Conservation (phyloP, 2,888 invertebrate species). For the Campaea margaritaria region DNA sequence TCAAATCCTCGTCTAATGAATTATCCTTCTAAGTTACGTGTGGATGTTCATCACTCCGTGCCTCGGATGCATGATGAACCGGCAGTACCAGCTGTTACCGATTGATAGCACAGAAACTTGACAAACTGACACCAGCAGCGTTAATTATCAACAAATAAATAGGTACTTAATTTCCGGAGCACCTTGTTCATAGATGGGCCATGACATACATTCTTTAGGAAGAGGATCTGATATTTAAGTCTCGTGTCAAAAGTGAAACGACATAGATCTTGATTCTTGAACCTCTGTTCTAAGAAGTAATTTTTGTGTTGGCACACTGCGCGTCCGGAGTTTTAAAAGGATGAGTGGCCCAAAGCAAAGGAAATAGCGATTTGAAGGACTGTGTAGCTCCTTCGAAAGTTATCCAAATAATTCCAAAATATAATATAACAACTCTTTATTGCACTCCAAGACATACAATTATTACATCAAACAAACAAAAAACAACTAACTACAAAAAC, state of each 20-base stretch:
- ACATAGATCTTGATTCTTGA: conserved; percentile 82
- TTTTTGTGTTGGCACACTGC: conserved; percentile 74
- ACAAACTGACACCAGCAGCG: no score
- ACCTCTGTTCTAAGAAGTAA: conserved; percentile 74
- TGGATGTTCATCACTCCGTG: no score
- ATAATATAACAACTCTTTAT: no score
- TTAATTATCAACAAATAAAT: neutral
- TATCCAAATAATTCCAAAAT: no score
- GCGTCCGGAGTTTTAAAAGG: conserved; percentile 70
- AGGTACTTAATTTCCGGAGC: neutral
- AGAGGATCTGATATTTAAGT: conserved; percentile 64
- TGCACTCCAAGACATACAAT: no score
- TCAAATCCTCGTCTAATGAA: no score
- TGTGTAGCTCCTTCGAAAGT: neutral
- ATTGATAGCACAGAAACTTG: no score
- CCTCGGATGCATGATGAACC: no score
- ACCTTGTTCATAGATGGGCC: neutral
- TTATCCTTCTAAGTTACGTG: no score
- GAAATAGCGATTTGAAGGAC: conserved; percentile 15
- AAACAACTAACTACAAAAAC: no score
- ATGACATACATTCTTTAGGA: conserved; percentile 56
- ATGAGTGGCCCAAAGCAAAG: conserved; percentile 58
- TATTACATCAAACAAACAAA: no score
- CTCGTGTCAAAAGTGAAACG: conserved; percentile 49
- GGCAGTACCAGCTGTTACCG: no score